These are phyloP conservation scores for Stegana nigrithorax DNA, from an alignment of 2,888 invertebrate genomes.

Conservation along the genomic window DNA sequence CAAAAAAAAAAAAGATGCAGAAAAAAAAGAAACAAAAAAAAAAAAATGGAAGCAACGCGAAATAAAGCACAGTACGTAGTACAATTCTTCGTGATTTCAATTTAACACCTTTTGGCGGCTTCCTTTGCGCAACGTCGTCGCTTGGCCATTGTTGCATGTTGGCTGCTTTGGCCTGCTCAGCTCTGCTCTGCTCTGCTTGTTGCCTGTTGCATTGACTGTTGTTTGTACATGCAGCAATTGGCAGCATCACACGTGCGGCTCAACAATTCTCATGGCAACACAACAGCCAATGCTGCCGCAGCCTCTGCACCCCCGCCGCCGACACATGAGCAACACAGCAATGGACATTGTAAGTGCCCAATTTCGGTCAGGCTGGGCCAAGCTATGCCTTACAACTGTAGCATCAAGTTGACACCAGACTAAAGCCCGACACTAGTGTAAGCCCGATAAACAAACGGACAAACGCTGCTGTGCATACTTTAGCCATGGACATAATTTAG, in stretches of 20 bases:
- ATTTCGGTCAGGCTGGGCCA: neutral
- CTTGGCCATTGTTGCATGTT: constrained; percentile 19
- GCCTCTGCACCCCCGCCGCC: neutral
- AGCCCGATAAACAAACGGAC: no score
- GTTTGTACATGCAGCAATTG: constrained; percentile 33
- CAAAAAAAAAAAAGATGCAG: no score
- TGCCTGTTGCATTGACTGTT: constrained; percentile 21
- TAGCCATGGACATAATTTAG: neutral
- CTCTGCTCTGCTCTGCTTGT: constrained; percentile 14
- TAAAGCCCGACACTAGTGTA: no score
- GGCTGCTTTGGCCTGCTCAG: constrained; percentile 26
- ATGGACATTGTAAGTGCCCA: constrained; percentile 1
- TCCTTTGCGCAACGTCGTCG: constrained; percentile 47
- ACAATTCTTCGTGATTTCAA: constrained; percentile 58
- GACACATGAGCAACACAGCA: neutral
- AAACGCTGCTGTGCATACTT: no score
- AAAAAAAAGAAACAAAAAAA: no score
- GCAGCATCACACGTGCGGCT: constrained; percentile 30
- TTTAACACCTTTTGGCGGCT: constrained; percentile 65
- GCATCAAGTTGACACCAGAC: no score
- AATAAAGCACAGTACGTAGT: no score
- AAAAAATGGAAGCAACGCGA: no score
- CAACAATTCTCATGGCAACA: constrained; percentile 8
- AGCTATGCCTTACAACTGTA: no score
- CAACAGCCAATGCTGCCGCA: neutral